Evolutionary conservation across 1,140 invertebrate species (phyloP), one percentile per base, ranked within the genome.

Genomic region (Leucophenga varia): DNA sequence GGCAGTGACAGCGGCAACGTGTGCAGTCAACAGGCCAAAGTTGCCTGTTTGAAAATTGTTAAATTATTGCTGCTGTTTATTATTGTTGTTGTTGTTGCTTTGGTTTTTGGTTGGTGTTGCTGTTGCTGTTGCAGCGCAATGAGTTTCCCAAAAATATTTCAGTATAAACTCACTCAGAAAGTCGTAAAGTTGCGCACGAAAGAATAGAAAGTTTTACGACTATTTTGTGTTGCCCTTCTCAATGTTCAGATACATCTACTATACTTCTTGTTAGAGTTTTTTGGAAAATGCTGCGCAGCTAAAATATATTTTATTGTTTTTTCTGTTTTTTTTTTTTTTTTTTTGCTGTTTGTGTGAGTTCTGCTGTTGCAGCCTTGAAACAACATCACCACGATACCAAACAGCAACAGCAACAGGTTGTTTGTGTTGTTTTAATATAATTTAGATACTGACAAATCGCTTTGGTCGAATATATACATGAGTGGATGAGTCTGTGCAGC

Each of bases 201-300:
- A 68, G 53, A 67, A 67, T 64, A 51, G 57, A 59, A 67, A 67
- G 64, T 67, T 67, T 67, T 68, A 67, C 63, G 63, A 67, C 46
- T 57, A 18, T 53, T 54, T 38, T 50, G 12, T n/a, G n/a, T n/a
- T 35, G 6, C 12, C 32, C 16, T 16, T 6, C 32, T 13, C 13
- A 4, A 5, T 4, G 4, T 13, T 44, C 39, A 39, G 32, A 32
- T 35, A 41, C 52, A 22, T 13, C 10, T 20, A 6, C 12, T 35
- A 8, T 6, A 4, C 5, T 18, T 7, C 9, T 30, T 10, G 5
- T 28, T 18, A 37, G 42, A 41, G 39, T 36, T 51, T 51, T 52
- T 52, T 48, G 55, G 47, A 50, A 56, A 58, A 39, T 53, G 42
- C 32, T 25, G n/a, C n/a, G n/a, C n/a, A n/a, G n/a, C n/a, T n/a